phyloP scores from a whole-genome alignment of 2,113 vertebrate genomes.

The Sula dactylatra region DNA sequence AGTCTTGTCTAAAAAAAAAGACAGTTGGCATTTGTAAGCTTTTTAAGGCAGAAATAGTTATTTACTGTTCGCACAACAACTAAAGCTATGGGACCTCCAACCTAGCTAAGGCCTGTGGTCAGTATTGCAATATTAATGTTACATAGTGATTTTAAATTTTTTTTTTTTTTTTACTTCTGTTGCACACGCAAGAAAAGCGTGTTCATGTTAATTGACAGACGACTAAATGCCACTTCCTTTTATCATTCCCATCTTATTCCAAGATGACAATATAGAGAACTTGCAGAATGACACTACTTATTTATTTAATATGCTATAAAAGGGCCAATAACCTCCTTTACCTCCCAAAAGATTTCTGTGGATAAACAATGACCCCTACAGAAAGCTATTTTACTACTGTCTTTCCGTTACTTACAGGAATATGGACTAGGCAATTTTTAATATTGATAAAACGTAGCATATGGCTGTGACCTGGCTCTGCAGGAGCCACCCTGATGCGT shows the following conservation, averaged over 20 bases:
- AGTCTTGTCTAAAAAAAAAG: not conserved
- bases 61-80: not conserved
- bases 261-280: not conserved
- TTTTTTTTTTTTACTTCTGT: not conserved
- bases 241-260: not conserved
- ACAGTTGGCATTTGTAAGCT: not conserved
- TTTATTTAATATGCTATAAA: not conserved
- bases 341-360: not conserved
- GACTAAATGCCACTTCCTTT: not conserved
- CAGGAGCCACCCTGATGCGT: not conserved
- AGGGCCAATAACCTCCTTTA: not conserved
- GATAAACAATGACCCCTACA: not conserved
- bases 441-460: not conserved
- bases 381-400: not conserved
- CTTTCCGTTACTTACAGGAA: not conserved
- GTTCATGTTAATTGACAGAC: not conserved
- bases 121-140: not conserved
- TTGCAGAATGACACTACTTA: not conserved
- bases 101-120: not conserved
- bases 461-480: not conserved
- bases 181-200: not conserved
- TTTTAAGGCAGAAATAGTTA: not conserved
- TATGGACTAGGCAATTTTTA: not conserved
- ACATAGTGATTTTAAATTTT: not conserved
- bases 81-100: not conserved